A percentile compares a stretch with the other conserved stretches of the same genome.
Evolutionary conservation across 2,797 vertebrate genomes (phyloP).

Genomic region (Danio albolineatus): DNA sequence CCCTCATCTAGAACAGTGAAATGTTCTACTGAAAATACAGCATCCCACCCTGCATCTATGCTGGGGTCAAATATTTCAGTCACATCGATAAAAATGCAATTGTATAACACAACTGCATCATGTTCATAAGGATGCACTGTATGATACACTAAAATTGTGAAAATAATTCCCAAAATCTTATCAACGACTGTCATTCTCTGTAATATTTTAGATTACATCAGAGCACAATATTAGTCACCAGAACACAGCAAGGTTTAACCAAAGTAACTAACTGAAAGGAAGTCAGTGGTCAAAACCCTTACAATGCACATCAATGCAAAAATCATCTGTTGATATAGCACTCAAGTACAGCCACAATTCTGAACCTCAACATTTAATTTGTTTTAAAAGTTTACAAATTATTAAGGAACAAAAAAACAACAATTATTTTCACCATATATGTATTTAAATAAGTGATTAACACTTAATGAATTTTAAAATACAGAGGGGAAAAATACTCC

Average conservation of each 20-base stretch:
- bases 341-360: slow-evolving; percentile 37
- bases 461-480: slow-evolving; percentile 39
- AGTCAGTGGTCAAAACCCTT: slow-evolving; percentile 30
- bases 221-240: slow-evolving; percentile 9
- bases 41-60: slow-evolving; percentile 44
- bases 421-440: slow-evolving; percentile 40
- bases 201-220: neutral
- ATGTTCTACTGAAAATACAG: slow-evolving; percentile 47
- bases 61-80: slow-evolving; percentile 45
- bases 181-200: neutral
- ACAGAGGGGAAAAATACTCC: neutral
- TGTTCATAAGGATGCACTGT: neutral
- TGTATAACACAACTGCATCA: slow-evolving; percentile 44
- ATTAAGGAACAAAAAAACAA: slow-evolving; percentile 50
- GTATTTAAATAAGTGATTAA: slow-evolving; percentile 55
- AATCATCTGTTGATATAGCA: slow-evolving; percentile 50
- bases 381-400: slow-evolving; percentile 41
- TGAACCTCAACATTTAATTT: slow-evolving; percentile 49
- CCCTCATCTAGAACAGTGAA: slow-evolving; percentile 32
- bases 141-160: neutral
- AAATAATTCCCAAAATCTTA: neutral
- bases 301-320: slow-evolving; percentile 51
- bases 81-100: slow-evolving; percentile 49
- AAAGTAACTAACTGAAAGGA: slow-evolving; percentile 18
- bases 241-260: slow-evolving; percentile 24